Evolutionary conservation across 2,113 vertebrate species (phyloP).

Genomic region (Phrynosoma blainvillii): DNA sequence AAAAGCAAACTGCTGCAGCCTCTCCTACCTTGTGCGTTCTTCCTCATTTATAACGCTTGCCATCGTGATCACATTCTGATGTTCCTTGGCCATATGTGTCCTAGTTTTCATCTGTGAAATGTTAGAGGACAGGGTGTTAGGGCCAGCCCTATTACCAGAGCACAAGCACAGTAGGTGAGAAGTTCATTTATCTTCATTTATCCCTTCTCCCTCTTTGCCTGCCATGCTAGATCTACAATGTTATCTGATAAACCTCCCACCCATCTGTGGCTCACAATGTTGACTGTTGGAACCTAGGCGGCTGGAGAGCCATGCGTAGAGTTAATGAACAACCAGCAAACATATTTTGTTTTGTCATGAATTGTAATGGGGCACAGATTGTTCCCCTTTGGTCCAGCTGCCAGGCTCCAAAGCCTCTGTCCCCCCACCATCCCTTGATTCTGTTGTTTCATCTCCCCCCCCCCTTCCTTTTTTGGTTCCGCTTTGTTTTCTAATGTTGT

Average conservation of each 20-base stretch:
- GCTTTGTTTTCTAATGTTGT: constrained; percentile 70
- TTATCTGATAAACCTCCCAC: constrained; percentile 4
- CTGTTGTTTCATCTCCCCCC: constrained; percentile 47
- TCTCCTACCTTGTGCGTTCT: too few relatives aligned
- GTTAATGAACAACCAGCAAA: rapidly evolving
- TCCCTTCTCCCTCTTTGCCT: background rate
- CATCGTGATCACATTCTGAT: too few relatives aligned
- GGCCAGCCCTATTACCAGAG: too few relatives aligned
- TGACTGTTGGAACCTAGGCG: constrained; percentile 26
- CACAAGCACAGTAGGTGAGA: background rate
- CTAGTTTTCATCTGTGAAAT: too few relatives aligned
- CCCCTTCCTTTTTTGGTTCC: constrained; percentile 20
- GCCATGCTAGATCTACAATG: background rate
- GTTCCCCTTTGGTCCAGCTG: constrained; percentile 42
- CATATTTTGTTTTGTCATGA: constrained; percentile 18
- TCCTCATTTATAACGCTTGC: too few relatives aligned
- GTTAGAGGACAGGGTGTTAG: too few relatives aligned
- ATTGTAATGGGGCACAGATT: background rate
- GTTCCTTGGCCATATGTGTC: too few relatives aligned
- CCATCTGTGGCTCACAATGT: constrained; percentile 12
- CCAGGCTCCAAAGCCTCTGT: constrained; percentile 22
- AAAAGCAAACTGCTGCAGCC: background rate
- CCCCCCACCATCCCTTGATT: constrained; percentile 21
- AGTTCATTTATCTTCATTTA: background rate
- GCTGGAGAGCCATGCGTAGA: background rate